Base-by-base conservation (phyloP, 2,113 vertebrate species). In the Scytalopus superciliaris region DNA sequence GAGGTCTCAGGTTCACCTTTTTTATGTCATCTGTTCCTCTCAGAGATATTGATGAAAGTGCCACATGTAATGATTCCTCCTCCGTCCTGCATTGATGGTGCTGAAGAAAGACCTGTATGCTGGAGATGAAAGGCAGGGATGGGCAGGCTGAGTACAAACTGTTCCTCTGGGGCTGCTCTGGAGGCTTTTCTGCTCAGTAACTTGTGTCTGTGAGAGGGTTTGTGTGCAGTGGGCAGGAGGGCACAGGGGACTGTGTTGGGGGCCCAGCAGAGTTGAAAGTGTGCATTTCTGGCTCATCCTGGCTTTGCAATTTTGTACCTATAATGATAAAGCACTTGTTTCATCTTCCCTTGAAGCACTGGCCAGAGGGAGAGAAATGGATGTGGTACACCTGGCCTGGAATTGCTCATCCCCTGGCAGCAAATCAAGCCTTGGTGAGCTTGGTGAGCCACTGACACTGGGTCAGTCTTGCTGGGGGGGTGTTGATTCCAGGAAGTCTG, bases 21-120 rank as follows among this genome's bases (percentile, higher is more conserved):
- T 63, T 78, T 94, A 68, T 45, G 85, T 92, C 84, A 84, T 80
- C 93, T 94, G 64, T 64, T 95, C 72, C 87, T 95, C 86, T 93
- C 82, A 72, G 88, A 78, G 76, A 40, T 97, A 95, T 92, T 90
- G 96, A 96, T 90, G 85, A 79, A 95, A 95, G 93, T 64, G 90
- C 83, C 11, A 55, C 83, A 90, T 90, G 88, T 96, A 95, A 96
- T 7, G 44, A 93, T 97, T 81, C 93, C 76, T 94, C 33, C 88
- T 90, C 69, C 76, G 59, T 91, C 82, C 88, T 86, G 79, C 96
- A 95, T 96, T 92, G 95, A 96, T 89, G 90, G 87, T 87, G 87
- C 75, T 80, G 87, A 53, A 83, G 93, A 83, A 62, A 83, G 67
- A 62, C 81, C 74, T 16, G 5, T 39, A 92, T 0, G 9, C 88